A percentile compares a stretch with the other conserved stretches of the same genome.
Evolutionary conservation across 2,888 invertebrate genomes (phyloP).

Genomic region (Aproaerema taeniolella): DNA sequence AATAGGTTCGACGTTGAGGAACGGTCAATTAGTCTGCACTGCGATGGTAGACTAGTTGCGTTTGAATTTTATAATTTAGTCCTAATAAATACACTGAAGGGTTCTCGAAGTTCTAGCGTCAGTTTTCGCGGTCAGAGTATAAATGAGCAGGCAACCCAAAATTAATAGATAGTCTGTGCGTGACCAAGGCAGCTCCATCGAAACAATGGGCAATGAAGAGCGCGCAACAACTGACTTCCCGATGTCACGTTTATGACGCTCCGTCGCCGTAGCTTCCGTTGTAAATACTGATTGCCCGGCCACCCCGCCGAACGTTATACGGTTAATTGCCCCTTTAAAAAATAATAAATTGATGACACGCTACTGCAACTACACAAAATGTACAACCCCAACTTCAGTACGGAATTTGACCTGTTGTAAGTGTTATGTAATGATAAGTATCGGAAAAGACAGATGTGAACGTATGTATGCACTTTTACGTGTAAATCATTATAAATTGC

Average conservation of each 20-base stretch:
- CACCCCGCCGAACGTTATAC: conserved; percentile 54
- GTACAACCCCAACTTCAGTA: background rate
- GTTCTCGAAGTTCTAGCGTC: conserved; percentile 24
- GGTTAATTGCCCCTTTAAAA: conserved; percentile 67
- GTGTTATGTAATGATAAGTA: too few relatives aligned
- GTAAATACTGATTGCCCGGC: conserved; percentile 65
- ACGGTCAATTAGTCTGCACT: conserved; percentile 4
- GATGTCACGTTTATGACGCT: conserved; percentile 58
- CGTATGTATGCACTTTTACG: too few relatives aligned
- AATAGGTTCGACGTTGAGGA: background rate
- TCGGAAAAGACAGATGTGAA: too few relatives aligned
- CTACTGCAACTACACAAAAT: conserved; percentile 30
- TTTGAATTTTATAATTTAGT: background rate
- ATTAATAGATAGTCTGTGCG: conserved; percentile 55
- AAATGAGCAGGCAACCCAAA: conserved; percentile 54
- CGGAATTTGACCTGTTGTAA: too few relatives aligned
- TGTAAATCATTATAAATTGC: too few relatives aligned
- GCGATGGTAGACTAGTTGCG: background rate
- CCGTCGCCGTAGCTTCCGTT: conserved; percentile 47
- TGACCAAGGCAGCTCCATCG: conserved; percentile 55
- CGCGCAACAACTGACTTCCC: conserved; percentile 47
- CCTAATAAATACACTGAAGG: conserved; percentile 1
- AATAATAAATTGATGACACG: conserved; percentile 53
- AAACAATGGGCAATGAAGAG: conserved; percentile 66
- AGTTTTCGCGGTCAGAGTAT: conserved; percentile 40